A percentile compares a stretch with the other conserved stretches of the same genome.
phyloP scores from a whole-genome alignment of 2,888 invertebrate genomes.

The Drosophila leonis region DNA sequence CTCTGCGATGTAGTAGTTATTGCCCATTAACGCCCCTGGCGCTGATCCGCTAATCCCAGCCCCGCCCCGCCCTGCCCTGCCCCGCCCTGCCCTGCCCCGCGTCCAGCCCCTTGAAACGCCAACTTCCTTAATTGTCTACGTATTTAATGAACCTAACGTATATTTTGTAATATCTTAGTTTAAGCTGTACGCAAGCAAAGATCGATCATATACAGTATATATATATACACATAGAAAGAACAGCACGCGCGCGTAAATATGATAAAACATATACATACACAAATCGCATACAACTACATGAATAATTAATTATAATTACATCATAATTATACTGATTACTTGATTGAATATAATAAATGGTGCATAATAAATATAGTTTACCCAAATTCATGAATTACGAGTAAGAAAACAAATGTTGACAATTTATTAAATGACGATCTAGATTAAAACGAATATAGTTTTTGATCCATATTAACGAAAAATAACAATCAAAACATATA shows the following conservation, averaged over 20 bases:
- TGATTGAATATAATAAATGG: constrained; percentile 62
- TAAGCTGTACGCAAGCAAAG: constrained; percentile 36
- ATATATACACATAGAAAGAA: constrained; percentile 52
- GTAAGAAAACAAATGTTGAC: constrained; percentile 5
- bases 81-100: too few relatives aligned
- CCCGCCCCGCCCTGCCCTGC: neutral
- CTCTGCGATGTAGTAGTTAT: constrained; percentile 60
- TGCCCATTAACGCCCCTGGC: neutral
- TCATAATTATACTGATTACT: constrained; percentile 45
- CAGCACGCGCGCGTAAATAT: constrained; percentile 38
- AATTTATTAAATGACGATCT: constrained; percentile 11
- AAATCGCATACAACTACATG: constrained; percentile 44
- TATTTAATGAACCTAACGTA: constrained; percentile 31
- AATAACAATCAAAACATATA: constrained; percentile 6
- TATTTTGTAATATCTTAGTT: constrained; percentile 46
- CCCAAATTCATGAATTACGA: constrained; percentile 5
- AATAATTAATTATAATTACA: constrained; percentile 55
- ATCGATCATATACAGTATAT: constrained; percentile 54
- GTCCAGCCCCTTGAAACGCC: neutral
- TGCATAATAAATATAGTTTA: constrained; percentile 42
- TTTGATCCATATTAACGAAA: constrained; percentile 3
- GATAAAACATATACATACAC: constrained; percentile 27
- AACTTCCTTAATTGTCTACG: constrained; percentile 11
- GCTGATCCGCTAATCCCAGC: too few relatives aligned
- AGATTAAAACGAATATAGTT: constrained; percentile 11